Base-by-base conservation (phyloP, 2,113 vertebrate species). In the Osmerus eperlanus region DNA sequence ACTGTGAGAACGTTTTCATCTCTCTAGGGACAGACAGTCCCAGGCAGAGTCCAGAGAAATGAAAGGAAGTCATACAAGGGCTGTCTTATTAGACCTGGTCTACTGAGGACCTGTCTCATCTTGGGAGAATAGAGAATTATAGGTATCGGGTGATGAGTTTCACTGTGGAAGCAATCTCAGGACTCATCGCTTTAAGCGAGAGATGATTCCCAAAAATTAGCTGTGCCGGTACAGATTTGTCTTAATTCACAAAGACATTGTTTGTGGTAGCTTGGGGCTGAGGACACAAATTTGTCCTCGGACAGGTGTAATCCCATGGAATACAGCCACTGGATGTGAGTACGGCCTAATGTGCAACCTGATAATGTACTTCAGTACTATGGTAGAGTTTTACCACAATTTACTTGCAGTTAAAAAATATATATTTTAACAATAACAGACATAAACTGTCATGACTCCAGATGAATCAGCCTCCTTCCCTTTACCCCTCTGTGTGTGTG, bases 91-190 rank as follows among this genome's bases (percentile, higher is more conserved):
- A 78, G 76, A 7, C 73, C 54, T 23, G 68, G 65, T 72, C 59
- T 60, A 70, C 67, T 8, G 28, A 54, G 62, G 62, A 11, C 53
- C 16, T 74, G 55, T 74, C 28, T 76, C 70, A 76, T 70, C 28
- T 68, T 15, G 21, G 65, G 79, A 86, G 74, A 73, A 70, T 76
- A 51, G 67, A 84, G 69, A 83, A 85, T 86, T 77, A 84, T 78
- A 72, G 67, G 81, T 89, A 91, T 90, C 87, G 74, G 83, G 74
- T 91, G 77, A 77, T 78, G 74, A 66, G 79, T 82, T 79, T 80
- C n/a, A 29, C 77, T 66, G 36, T 12, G 28, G 63, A 16, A 69
- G 82, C 72, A 76, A 66, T 76, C 72, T 84, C 29, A 64, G 68
- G 59, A 75, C 68, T 74, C 68, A 25, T 25, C 29, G 19, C 76